A percentile compares a stretch with the other conserved stretches of the same genome.
These are phyloP conservation scores for Drosophila asahinai DNA, from an alignment of 1,140 invertebrate species.

Conservation along the genomic window DNA sequence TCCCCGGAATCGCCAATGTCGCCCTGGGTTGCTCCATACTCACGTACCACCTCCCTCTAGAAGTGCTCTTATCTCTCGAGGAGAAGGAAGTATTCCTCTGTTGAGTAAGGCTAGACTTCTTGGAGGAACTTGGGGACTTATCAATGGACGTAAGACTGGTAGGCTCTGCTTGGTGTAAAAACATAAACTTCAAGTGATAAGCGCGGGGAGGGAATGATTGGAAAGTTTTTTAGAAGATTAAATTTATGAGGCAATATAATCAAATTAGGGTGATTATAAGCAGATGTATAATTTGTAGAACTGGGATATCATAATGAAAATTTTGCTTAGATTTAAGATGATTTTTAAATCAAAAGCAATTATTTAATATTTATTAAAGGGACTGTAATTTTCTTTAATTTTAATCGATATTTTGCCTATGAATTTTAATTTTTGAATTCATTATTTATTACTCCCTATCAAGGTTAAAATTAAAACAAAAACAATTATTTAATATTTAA, in stretches of 20 bases:
- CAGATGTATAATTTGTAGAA: no score
- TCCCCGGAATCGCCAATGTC: slow-evolving; percentile 62
- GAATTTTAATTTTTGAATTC: no score
- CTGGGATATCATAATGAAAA: not conserved
- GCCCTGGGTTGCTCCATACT: slow-evolving; percentile 13
- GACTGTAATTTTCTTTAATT: no score
- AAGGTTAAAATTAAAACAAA: no score
- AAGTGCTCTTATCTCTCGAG: slow-evolving; percentile 52
- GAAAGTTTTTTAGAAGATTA: slow-evolving; percentile 8
- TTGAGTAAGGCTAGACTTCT: slow-evolving; percentile 62
- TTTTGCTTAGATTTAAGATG: no score
- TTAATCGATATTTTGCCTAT: no score
- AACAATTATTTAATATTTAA: no score
- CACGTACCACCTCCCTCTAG: slow-evolving; percentile 1
- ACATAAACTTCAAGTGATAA: slow-evolving; percentile 8
- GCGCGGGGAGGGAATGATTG: not conserved
- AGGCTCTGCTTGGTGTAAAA: slow-evolving; percentile 27
- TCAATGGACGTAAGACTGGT: slow-evolving; percentile 64
- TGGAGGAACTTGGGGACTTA: slow-evolving; percentile 30
- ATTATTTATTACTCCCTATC: no score
- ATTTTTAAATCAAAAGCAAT: no score
- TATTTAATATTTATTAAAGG: no score
- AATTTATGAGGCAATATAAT: not conserved
- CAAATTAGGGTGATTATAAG: not conserved
- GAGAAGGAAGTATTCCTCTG: slow-evolving; percentile 50